Evolutionary conservation across 2,888 invertebrate species (phyloP), one percentile per base, ranked within the genome.

Genomic region (Lottia scabra): DNA sequence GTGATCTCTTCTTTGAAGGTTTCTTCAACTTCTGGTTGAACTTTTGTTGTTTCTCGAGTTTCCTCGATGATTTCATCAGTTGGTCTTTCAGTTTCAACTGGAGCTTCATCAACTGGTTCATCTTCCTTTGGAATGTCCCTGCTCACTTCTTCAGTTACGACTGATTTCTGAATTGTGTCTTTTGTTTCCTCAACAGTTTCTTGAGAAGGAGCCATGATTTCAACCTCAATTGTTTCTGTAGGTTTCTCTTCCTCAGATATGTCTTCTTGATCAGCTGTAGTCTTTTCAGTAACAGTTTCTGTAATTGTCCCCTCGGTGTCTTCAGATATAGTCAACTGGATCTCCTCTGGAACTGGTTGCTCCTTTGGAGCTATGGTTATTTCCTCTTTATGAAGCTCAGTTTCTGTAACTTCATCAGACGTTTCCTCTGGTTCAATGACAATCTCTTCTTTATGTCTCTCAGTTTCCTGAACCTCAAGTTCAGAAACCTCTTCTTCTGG

Each of bases 41-140:
- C 48, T 48, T 48, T 48, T 4, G 15, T 13, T 48, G 56, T 56
- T 13, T 38, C 38, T 5, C 38, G 5, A 38, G 38, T 38, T 38
- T 38, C 38, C 38, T 38, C 56, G 19, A 23, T 15, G n/a, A 56
- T 12, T n/a, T 56, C 56, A 1, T 56, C 56, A 56, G 23, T 12
- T n/a, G 56, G 56, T 16, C 12, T 56, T 38, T 10, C 38, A 38
- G 10, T 6, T 38, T 38, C 38, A 38, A 38, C 38, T 15, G 67
- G 38, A 0, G 73, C 38, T 66, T 73, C 77, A 64, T 65, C 69
- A 43, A n/a, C n/a, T n/a, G 62, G 27, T 64, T 68, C 71, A 43
- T 70, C 72, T 56, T 69, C 70, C 56, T 72, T 68, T 44, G 75
- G 75, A 65, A 68, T 46, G 46, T 79, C 73, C 68, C 72, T 69